These are phyloP conservation scores for Hypomesus transpacificus DNA, from an alignment of 2,113 vertebrate genomes.

Conservation along the genomic window DNA sequence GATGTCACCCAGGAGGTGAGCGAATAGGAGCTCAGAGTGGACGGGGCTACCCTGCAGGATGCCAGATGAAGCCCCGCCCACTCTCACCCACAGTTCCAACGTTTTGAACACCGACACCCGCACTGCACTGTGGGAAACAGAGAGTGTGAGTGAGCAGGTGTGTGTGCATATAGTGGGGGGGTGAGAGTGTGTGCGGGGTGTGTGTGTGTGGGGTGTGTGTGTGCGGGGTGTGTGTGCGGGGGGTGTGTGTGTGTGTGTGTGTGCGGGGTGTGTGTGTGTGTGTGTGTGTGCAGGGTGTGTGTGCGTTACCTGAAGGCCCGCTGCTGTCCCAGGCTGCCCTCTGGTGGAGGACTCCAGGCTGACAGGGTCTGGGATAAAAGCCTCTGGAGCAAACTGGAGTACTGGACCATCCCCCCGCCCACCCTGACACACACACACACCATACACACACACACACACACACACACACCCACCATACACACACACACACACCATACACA, in stretches of 20 bases:
- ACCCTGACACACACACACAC: constrained; percentile 58
- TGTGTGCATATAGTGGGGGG: background rate
- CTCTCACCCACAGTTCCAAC: constrained; percentile 81
- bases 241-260: background rate
- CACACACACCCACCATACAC: constrained; percentile 19
- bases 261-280: background rate
- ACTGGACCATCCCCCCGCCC: constrained; percentile 76
- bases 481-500: constrained; percentile 16
- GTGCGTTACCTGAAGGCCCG: constrained; percentile 80
- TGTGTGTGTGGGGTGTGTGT: background rate
- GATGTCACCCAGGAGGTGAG: constrained; percentile 77
- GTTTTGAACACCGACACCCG: constrained; percentile 75
- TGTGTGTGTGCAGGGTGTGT: background rate
- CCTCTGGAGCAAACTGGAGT: constrained; percentile 72
- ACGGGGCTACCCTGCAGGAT: constrained; percentile 78
- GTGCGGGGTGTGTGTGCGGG: background rate
- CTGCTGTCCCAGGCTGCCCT: constrained; percentile 77
- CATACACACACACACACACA: constrained; percentile 11
- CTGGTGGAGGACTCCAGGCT: constrained; percentile 71
- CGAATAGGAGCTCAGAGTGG: constrained; percentile 74
- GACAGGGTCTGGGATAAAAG: constrained; percentile 82
- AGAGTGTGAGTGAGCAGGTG: background rate
- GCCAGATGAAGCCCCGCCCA: constrained; percentile 71
- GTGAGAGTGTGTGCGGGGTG: background rate
- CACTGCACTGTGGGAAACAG: constrained; percentile 62